These are phyloP conservation scores for Cordilura impudica DNA, from an alignment of 2,888 invertebrate genomes.

Conservation along the genomic window DNA sequence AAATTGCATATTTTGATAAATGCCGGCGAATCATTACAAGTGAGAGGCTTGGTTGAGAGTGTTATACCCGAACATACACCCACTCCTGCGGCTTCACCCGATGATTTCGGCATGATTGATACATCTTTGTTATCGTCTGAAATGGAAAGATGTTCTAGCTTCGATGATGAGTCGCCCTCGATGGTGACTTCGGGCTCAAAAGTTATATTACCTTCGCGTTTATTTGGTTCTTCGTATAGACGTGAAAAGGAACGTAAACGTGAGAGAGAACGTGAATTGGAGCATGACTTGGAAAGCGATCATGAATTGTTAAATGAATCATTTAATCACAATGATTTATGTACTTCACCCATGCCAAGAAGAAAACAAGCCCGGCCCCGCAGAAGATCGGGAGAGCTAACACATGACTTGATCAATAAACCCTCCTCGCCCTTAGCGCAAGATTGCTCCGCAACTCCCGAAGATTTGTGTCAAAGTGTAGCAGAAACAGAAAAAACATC, in stretches of 20 bases:
- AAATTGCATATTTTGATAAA: slow-evolving; percentile 90
- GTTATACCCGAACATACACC: slow-evolving; percentile 78
- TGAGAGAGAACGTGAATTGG: slow-evolving; percentile 67
- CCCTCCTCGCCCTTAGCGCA: slow-evolving; percentile 64
- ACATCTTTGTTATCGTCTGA: slow-evolving; percentile 74
- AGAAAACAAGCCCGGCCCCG: slow-evolving; percentile 92
- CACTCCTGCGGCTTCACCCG: slow-evolving; percentile 77
- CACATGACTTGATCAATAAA: slow-evolving; percentile 77
- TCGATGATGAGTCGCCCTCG: slow-evolving; percentile 78
- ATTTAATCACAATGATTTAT: slow-evolving; percentile 78
- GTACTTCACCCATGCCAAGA: slow-evolving; percentile 89
- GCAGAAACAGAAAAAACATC: too few species aligned
- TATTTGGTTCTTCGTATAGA: slow-evolving; percentile 73
- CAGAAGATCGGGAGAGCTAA: slow-evolving; percentile 87
- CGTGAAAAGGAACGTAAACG: slow-evolving; percentile 71
- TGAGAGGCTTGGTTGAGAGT: slow-evolving; percentile 87
- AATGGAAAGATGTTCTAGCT: slow-evolving; percentile 75
- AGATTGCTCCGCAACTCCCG: slow-evolving; percentile 33
- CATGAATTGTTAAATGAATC: slow-evolving; percentile 71
- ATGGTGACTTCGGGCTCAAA: slow-evolving; percentile 76
- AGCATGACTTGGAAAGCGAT: slow-evolving; percentile 76
- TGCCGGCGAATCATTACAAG: slow-evolving; percentile 92
- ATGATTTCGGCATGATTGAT: slow-evolving; percentile 74
- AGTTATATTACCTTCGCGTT: slow-evolving; percentile 74
- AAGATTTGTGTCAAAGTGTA: slow-evolving; percentile 66